Evolutionary conservation across 2,113 vertebrate genomes (phyloP).

Genomic region (Caracal caracal): DNA sequence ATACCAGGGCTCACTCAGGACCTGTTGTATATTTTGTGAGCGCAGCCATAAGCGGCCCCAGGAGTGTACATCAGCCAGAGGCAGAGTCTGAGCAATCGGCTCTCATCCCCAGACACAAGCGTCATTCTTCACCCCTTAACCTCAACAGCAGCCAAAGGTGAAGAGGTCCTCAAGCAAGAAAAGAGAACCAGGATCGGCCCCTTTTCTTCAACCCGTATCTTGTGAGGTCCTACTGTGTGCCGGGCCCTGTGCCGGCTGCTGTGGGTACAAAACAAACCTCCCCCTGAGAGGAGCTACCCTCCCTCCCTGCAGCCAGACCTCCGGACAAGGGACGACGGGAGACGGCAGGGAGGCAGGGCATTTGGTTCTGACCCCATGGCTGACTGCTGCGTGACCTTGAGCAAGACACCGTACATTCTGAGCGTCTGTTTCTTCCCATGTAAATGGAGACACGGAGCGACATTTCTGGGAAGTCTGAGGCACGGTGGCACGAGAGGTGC

Average conservation of each 20-base stretch:
- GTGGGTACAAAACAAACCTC: not conserved
- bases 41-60: not conserved
- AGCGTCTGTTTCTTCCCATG: not conserved
- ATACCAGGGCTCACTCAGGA: too few species aligned
- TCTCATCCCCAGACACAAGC: not conserved
- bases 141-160: not conserved
- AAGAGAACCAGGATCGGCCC: not conserved
- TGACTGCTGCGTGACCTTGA: not conserved
- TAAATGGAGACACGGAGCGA: not conserved
- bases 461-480: not conserved
- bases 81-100: not conserved
- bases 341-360: not conserved
- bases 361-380: not conserved
- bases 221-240: not conserved
- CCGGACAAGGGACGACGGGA: too few species aligned
- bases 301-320: not conserved
- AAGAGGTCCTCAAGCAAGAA: not conserved
- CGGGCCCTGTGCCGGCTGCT: not conserved
- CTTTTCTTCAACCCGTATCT: not conserved
- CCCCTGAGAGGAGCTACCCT: rapidly evolving
- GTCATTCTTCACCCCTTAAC: not conserved
- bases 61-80: not conserved
- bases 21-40: not conserved
- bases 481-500: not conserved
- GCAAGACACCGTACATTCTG: not conserved